Evolutionary conservation across 2,888 invertebrate genomes (phyloP).

Genomic region (Boloria euphrosyne): DNA sequence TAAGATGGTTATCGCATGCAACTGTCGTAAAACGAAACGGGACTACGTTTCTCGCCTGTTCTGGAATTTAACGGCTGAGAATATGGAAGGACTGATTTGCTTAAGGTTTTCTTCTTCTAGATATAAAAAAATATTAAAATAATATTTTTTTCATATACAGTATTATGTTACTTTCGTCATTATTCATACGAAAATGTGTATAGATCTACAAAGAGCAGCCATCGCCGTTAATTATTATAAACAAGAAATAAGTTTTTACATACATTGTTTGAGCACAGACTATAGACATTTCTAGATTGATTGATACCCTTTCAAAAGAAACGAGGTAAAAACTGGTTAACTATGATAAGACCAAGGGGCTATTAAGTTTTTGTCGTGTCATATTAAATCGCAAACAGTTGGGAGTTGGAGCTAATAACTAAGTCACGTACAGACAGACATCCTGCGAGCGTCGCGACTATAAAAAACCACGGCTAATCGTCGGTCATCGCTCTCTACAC

Average conservation of each 20-base stretch:
- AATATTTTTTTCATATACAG: too few species aligned
- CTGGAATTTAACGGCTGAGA: not conserved
- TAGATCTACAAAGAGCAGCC: constrained; percentile 9
- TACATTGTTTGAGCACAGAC: constrained; percentile 16
- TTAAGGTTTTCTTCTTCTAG: not conserved
- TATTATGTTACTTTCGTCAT: not conserved
- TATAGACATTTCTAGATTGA: constrained; percentile 16
- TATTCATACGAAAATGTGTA: not conserved
- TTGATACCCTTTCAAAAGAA: constrained; percentile 23
- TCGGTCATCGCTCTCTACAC: constrained; percentile 71
- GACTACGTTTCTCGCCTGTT: constrained; percentile 19
- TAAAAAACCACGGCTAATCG: constrained; percentile 70
- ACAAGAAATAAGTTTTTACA: constrained; percentile 18
- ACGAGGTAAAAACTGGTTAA: constrained; percentile 29
- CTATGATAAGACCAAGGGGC: constrained; percentile 23
- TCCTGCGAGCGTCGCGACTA: constrained; percentile 62
- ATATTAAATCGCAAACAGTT: constrained; percentile 33
- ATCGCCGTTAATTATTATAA: constrained; percentile 15
- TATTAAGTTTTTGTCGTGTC: constrained; percentile 36
- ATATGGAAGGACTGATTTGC: not conserved
- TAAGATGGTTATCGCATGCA: constrained; percentile 19
- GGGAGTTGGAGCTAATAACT: constrained; percentile 42
- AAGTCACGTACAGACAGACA: constrained; percentile 72
- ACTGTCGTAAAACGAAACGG: constrained; percentile 26
- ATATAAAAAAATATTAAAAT: not conserved